These are phyloP conservation scores for Aporophyla lueneburgensis DNA, from an alignment of 2,888 invertebrate genomes.

Conservation along the genomic window DNA sequence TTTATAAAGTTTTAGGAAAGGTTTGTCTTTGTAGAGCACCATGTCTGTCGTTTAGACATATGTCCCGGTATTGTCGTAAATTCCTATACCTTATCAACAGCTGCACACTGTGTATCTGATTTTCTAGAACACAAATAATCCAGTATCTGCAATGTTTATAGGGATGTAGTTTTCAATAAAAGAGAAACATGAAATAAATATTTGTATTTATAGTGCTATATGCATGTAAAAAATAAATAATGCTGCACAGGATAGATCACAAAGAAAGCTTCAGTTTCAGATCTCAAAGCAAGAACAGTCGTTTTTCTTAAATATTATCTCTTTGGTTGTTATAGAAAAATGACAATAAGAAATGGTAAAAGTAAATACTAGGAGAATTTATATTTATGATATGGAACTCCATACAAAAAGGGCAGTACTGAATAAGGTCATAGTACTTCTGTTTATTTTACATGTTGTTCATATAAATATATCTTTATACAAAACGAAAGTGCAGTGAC, in stretches of 20 bases:
- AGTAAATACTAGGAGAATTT: neutral
- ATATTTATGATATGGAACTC: neutral
- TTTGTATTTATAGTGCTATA: constrained; percentile 70
- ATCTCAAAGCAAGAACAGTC: constrained; percentile 67
- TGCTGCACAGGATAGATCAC: constrained; percentile 75
- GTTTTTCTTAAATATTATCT: constrained; percentile 59
- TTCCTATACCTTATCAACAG: neutral
- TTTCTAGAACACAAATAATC: neutral
- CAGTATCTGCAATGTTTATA: neutral
- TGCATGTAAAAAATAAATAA: constrained; percentile 78
- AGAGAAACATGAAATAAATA: constrained; percentile 70
- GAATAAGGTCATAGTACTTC: neutral
- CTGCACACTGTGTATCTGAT: neutral
- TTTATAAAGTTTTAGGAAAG: neutral
- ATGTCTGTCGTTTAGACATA: neutral
- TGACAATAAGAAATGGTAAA: constrained; percentile 7
- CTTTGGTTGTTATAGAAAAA: constrained; percentile 72
- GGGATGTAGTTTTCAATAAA: constrained; percentile 42
- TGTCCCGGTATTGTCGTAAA: no score
- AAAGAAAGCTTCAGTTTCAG: constrained; percentile 74
- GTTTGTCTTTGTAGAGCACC: neutral
- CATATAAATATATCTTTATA: neutral
- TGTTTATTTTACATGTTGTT: neutral
- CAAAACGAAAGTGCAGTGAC: neutral
- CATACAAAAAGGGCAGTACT: neutral